Percentiles rank a stretch among this genome's conserved stretches.
Evolutionary conservation across 2,888 invertebrate genomes (phyloP).

Genomic region (Iselma pallidipennis): DNA sequence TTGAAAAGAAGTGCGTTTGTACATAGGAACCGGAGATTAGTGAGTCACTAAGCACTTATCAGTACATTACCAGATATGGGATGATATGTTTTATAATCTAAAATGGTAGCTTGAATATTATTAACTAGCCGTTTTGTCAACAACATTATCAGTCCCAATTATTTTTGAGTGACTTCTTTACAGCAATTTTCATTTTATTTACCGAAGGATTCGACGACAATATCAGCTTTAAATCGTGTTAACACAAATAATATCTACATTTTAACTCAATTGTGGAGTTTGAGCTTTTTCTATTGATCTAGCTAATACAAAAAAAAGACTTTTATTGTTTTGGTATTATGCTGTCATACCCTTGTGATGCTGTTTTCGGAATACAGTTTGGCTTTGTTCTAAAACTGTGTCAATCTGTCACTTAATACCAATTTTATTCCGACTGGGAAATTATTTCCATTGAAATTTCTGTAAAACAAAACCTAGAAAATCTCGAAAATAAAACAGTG

Average conservation of each 20-base stretch:
- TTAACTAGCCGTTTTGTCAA: background rate
- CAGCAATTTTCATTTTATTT: background rate
- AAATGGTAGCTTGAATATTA: background rate
- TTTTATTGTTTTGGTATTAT: background rate
- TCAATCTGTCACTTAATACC: background rate
- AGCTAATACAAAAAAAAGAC: background rate
- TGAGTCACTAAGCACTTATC: too few species aligned
- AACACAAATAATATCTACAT: too few species aligned
- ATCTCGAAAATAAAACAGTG: slow-evolving; percentile 8
- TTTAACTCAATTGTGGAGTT: background rate
- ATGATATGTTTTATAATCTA: background rate
- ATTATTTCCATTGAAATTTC: background rate
- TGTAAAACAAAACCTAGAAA: slow-evolving; percentile 15
- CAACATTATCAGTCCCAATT: background rate
- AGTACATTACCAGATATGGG: background rate
- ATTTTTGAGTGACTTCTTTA: background rate
- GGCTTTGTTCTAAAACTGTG: background rate
- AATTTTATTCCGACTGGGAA: background rate
- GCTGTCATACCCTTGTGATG: background rate
- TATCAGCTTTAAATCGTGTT: background rate
- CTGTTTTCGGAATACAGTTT: background rate
- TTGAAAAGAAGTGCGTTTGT: too few species aligned
- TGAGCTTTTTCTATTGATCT: background rate
- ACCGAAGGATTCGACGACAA: background rate
- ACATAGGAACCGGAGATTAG: too few species aligned